Conservation (phyloP, 2,888 invertebrate species). For the Zygothrica quintamaculata region DNA sequence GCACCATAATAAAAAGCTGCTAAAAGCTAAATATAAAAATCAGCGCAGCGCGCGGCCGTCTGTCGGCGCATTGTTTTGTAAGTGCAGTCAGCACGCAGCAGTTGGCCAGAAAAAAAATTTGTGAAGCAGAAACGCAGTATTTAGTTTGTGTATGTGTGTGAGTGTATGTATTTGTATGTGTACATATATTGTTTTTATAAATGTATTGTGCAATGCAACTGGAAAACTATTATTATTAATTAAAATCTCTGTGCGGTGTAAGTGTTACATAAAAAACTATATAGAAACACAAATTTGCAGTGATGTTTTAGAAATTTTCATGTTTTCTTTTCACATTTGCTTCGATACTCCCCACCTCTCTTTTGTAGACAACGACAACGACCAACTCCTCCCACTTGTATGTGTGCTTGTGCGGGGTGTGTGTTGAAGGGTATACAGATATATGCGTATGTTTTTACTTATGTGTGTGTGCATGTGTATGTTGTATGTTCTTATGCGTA, state of each 20-base stretch:
- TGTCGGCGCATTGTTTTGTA: slow-evolving; percentile 60
- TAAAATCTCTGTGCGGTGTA: slow-evolving; percentile 68
- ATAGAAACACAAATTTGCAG: slow-evolving; percentile 33
- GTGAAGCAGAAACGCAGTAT: slow-evolving; percentile 70
- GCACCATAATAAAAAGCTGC: slow-evolving; percentile 70
- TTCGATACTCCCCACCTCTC: slow-evolving; percentile 22
- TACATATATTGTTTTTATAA: slow-evolving; percentile 45
- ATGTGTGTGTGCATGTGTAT: slow-evolving; percentile 23
- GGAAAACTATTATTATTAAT: slow-evolving; percentile 64
- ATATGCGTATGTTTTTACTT: slow-evolving; percentile 31
- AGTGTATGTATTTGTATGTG: too few relatives aligned
- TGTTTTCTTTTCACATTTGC: slow-evolving; percentile 49
- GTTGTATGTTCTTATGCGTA: slow-evolving; percentile 46
- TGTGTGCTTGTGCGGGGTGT: slow-evolving; percentile 65
- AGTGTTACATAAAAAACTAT: slow-evolving; percentile 46
- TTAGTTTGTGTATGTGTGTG: slow-evolving; percentile 48
- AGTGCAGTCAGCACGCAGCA: slow-evolving; percentile 50
- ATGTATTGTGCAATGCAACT: slow-evolving; percentile 68
- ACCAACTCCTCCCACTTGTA: slow-evolving; percentile 71
- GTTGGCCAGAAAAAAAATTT: slow-evolving; percentile 57
- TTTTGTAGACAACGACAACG: slow-evolving; percentile 50
- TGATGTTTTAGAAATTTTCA: slow-evolving; percentile 58
- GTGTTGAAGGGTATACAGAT: slow-evolving; percentile 63
- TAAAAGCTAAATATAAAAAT: slow-evolving; percentile 78
- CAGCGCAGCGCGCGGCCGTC: slow-evolving; percentile 65